Percentiles rank a stretch among this genome's conserved stretches.
Evolutionary conservation across 2,888 invertebrate species (phyloP).

Genomic region (Leucophenga montana): DNA sequence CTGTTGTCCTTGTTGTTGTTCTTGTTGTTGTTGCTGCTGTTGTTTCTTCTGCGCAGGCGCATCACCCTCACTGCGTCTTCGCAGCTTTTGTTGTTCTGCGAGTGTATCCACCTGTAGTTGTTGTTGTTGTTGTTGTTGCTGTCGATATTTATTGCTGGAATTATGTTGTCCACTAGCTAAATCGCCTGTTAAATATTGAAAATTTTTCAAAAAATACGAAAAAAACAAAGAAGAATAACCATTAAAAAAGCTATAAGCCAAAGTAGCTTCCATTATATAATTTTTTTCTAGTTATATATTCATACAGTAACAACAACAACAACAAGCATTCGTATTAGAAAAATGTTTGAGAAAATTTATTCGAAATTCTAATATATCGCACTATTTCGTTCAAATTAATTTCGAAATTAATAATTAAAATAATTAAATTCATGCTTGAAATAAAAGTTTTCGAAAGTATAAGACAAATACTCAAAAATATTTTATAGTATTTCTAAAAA

Average conservation of each 20-base stretch:
- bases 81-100: slow-evolving; percentile 71
- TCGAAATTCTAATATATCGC: neutral
- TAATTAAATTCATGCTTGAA: slow-evolving; percentile 16
- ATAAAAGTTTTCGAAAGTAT: slow-evolving; percentile 3
- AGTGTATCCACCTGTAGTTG: slow-evolving; percentile 58
- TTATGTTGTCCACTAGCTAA: slow-evolving; percentile 61
- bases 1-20: slow-evolving; percentile 35
- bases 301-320: slow-evolving; percentile 22
- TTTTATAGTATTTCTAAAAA: slow-evolving; percentile 7
- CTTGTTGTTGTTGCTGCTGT: slow-evolving; percentile 52
- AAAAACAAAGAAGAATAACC: neutral
- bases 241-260: neutral
- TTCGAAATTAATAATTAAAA: neutral
- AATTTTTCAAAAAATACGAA: slow-evolving; percentile 29
- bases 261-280: neutral
- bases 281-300: slow-evolving; percentile 5
- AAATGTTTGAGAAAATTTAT: neutral
- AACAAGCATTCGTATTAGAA: slow-evolving; percentile 22
- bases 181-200: slow-evolving; percentile 55
- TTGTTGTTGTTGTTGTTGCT: slow-evolving; percentile 53
- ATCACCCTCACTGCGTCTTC: slow-evolving; percentile 80
- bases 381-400: neutral
- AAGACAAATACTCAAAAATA: slow-evolving; percentile 12
- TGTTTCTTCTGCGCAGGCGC: slow-evolving; percentile 69
- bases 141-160: slow-evolving; percentile 44